phyloP scores from a whole-genome alignment of 2,797 vertebrate species.

The Notolepis coatsorum region DNA sequence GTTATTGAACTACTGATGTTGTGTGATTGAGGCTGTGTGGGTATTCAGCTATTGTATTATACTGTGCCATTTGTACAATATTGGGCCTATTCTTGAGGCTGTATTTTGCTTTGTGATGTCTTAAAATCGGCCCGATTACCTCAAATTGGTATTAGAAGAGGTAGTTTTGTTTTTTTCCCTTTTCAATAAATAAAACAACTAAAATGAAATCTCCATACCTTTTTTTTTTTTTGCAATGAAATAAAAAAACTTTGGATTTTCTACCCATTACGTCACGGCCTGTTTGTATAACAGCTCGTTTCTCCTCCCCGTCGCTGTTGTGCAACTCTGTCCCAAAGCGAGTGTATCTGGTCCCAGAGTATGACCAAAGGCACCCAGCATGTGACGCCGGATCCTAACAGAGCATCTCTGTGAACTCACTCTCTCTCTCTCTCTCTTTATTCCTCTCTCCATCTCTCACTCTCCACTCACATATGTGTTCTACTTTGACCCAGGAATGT shows the following conservation, averaged over 20 bases:
- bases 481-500: constrained; percentile 64
- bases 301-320: too few relatives aligned
- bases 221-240: too few relatives aligned
- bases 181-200: too few relatives aligned
- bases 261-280: too few relatives aligned
- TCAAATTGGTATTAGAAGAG: too few relatives aligned
- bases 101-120: background rate
- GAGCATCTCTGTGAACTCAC: constrained; percentile 56
- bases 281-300: too few relatives aligned
- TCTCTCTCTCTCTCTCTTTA: constrained; percentile 22
- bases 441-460: background rate
- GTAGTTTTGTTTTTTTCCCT: constrained; percentile 4
- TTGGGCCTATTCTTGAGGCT: constrained; percentile 40
- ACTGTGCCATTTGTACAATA: constrained; percentile 20
- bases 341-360: constrained; percentile 43
- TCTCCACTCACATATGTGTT: constrained; percentile 15
- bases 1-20: constrained; percentile 68
- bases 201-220: too few relatives aligned
- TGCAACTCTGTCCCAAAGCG: too few relatives aligned
- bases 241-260: too few relatives aligned
- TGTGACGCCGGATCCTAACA: constrained; percentile 63
- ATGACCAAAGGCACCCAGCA: constrained; percentile 63
- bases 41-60: constrained; percentile 34
- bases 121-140: too few relatives aligned
- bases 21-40: constrained; percentile 33